Evolutionary conservation across 2,113 vertebrate genomes (phyloP), one percentile per base, ranked within the genome.

Genomic region (Aptenodytes patagonicus): DNA sequence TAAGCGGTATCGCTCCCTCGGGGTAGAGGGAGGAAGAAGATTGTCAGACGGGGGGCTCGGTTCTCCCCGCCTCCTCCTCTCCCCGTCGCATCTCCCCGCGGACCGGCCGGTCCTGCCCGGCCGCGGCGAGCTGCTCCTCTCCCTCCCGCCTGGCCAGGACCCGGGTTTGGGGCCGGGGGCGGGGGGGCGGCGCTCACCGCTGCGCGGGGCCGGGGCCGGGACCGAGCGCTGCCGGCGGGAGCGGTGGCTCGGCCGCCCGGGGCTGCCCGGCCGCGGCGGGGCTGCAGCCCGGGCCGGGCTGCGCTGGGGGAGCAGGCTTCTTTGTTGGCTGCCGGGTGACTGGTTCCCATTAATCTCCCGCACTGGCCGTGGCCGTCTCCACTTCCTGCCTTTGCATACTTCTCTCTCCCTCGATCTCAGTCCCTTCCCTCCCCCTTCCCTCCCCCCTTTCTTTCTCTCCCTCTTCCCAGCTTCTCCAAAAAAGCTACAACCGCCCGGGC

Each of bases 301-400:
- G 90, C 47, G 52, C 88, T 79, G 60, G 29, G 72, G 77, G 51
- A 80, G 92, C 96, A 62, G 79, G 78, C 90, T 94, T 86, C 96
- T 96, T 96, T 97, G 96, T 94, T 95, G 92, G 96, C 95, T 82
- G 91, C 93, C 62, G 94, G 81, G 62, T 90, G 88, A 88, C 96
- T 96, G 97, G 94, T 96, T 97, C 96, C 96, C 91, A 97, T 97
- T 97, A 95, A 96, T 98, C 96, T 97, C 96, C 97, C 95, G 90
- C 93, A 95, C 95, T 93, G 95, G 88, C 90, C 89, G 94, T 65
- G 79, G 94, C 96, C 91, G 95, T 96, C 96, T 95, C 96, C 94
- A 97, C 96, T 98, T 98, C 97, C 97, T 97, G 97, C 83, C 96
- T 96, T 96, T 46, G 95, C 97, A 93, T 95, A 90, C 90, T 95